Percentiles rank a stretch among this genome's conserved stretches.
Evolutionary conservation across 1,140 invertebrate genomes (phyloP).

Genomic region (Lordiphosa stackelbergi): DNA sequence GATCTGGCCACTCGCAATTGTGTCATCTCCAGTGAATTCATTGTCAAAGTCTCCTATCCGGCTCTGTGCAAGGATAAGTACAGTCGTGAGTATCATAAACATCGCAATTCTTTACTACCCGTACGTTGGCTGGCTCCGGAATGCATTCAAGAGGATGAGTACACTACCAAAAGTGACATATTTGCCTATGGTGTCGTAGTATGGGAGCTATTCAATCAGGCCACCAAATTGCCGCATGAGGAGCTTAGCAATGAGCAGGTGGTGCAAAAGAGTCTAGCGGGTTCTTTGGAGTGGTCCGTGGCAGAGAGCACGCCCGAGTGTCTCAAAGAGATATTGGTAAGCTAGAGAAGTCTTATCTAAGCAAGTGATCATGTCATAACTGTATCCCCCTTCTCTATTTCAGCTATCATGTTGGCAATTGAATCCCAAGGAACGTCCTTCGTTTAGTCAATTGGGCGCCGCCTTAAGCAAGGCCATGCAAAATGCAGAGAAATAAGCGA

Average conservation of each 20-base stretch:
- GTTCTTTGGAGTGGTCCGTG: constrained; percentile 82
- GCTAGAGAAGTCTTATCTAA: constrained; percentile 29
- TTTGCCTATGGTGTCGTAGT: constrained; percentile 93
- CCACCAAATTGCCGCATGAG: constrained; percentile 90
- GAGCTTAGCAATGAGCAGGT: constrained; percentile 88
- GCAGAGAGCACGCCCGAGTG: constrained; percentile 82
- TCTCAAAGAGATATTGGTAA: constrained; percentile 82
- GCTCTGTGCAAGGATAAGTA: constrained; percentile 90
- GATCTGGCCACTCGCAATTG: constrained; percentile 97
- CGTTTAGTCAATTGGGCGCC: constrained; percentile 77
- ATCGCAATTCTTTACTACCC: constrained; percentile 87
- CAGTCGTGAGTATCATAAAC: constrained; percentile 89
- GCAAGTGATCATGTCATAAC: constrained; percentile 5
- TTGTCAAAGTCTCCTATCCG: constrained; percentile 90
- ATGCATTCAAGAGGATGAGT: constrained; percentile 92
- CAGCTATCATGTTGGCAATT: constrained; percentile 80
- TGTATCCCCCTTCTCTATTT: not conserved
- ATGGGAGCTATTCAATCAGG: constrained; percentile 87
- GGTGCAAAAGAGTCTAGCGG: constrained; percentile 83
- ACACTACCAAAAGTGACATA: constrained; percentile 95
- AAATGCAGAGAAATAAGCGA: constrained; percentile 53
- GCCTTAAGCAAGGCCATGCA: constrained; percentile 75
- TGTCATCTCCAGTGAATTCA: constrained; percentile 88
- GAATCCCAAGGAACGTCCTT: constrained; percentile 82
- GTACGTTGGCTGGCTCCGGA: constrained; percentile 93